Base-by-base conservation (phyloP, 1,140 invertebrate genomes). In the Brachionus plicatilis region DNA sequence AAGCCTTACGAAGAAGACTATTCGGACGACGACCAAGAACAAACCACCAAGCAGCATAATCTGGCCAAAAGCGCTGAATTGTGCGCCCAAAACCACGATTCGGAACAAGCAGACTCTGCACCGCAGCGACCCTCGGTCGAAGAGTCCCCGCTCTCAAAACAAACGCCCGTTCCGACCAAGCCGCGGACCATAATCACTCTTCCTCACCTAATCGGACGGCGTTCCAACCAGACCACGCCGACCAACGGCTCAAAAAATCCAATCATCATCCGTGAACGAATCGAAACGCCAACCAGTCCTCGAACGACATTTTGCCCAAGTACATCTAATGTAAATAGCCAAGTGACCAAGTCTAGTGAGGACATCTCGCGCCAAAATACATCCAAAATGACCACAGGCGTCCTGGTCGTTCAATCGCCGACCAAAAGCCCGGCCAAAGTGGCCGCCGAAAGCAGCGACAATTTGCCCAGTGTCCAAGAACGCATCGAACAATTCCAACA, bases 401-500 rank as follows among this genome's bases (percentile, higher is more conserved):
- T 76, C 24, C 47, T 76, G 27, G 33, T 50, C n/a, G 47, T 47
- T 37, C 72, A 76, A 29, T 76, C 72, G 0, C 45, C 72, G 20
- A 43, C 0, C 37, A 75, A 75, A 76, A 76, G 43, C 29, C 45
- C 72, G 3, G 17, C 43, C 8, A 76, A 76, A 53, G 24, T 29
- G 5, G 9, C 45, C 41, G n/a, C 3, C 41, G 43, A 76, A 50
- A n/a, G n/a, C 6, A 27, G 45, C 47, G 45, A 27, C n/a, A 76
- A 47, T 65, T 65, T 82, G 41, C 79, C 65, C 6, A 82, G 79
- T 68, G 79, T 82, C 14, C 79, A 82, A 60, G 79, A 82, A 43
- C 53, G 79, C 17, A 82, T 82, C 12, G 79, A 82, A 82, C 29
- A 82, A 47, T 82, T 82, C 53, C 79, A 82, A 14, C 53, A 82